Percentiles rank a stretch among this genome's conserved stretches.
Conservation (phyloP, 37 sponge, comb jelly and placozoan genomes). For the Bolinopsis microptera region DNA sequence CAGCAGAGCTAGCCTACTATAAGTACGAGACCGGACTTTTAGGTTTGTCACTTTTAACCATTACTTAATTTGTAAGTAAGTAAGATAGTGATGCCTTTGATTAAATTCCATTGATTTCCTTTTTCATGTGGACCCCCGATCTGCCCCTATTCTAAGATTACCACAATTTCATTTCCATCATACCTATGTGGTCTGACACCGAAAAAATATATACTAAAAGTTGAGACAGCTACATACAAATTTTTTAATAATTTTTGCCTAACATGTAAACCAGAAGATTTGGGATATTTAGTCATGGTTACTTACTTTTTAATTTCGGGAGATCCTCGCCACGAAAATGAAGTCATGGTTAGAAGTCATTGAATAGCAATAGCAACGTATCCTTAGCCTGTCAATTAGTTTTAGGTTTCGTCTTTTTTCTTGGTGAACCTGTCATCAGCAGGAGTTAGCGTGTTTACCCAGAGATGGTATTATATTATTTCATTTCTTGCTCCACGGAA, state of each 20-base stretch:
- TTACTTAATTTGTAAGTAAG: background rate
- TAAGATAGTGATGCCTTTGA: too few species aligned
- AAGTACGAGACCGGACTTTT: background rate
- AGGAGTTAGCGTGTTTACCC: background rate
- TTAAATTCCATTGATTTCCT: background rate
- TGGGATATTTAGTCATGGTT: too few species aligned
- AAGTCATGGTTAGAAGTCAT: background rate
- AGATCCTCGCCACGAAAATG: too few species aligned
- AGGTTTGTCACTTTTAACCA: background rate
- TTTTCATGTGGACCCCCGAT: background rate
- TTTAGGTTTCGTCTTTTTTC: background rate
- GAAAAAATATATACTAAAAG: background rate
- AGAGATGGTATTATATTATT: background rate
- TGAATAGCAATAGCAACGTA: background rate
- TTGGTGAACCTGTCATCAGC: background rate
- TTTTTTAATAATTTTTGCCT: too few species aligned
- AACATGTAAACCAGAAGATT: too few species aligned
- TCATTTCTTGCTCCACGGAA: background rate
- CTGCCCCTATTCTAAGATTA: background rate
- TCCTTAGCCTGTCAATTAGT: background rate
- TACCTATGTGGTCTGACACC: background rate
- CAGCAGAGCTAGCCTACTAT: too few species aligned
- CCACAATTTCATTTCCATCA: background rate
- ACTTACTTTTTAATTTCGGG: too few species aligned
- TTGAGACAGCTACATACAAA: background rate